Evolutionary conservation across 2,888 invertebrate species (phyloP), one percentile per base, ranked within the genome.

Genomic region (Apodemia hepburni): DNA sequence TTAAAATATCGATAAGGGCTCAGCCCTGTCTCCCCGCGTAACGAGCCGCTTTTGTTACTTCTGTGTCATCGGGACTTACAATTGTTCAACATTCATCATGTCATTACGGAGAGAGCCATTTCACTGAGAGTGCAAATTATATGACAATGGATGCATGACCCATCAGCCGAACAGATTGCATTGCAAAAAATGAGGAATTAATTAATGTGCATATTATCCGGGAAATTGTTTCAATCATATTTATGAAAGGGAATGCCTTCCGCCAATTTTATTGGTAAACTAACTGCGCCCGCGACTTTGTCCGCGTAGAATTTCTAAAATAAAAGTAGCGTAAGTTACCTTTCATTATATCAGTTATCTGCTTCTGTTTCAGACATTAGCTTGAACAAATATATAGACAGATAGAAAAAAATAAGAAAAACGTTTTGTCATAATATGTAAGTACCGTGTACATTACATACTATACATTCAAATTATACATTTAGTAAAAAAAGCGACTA

Each of bases 31-130:
- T 15, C 27, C 4, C 27, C n/a, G 61, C 61, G 54, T 62, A 62
- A 64, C 62, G 62, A 64, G 64, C n/a, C 58, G 58, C 57, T 60
- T 64, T 62, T 64, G 62, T 64, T 61, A 18, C 63, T 35, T 47
- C 57, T 45, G 59, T 57, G 60, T 60, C 60, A 64, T 33, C 47
- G 60, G 62, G 59, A 33, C 42, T 57, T 57, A 27, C 54, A 62
- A 64, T 64, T 62, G 64, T 64, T 59, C 62, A 62, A 57, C 54
- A 64, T 62, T 62, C 59, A 62, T 62, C 64, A 54, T 59, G 59
- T 62, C 62, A 62, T 64, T 64, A 62, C 59, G 29, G 45, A 54
- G 59, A 33, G 38, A 49, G 49, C 35, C 45, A 59, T 33, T 62
- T 64, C 45, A 54, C 35, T 51, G 64, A 54, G 22, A 33, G 42